These are phyloP conservation scores for Plumapathes pennacea DNA, from an alignment of 92 coral and sea anemone species.

Conservation along the genomic window DNA sequence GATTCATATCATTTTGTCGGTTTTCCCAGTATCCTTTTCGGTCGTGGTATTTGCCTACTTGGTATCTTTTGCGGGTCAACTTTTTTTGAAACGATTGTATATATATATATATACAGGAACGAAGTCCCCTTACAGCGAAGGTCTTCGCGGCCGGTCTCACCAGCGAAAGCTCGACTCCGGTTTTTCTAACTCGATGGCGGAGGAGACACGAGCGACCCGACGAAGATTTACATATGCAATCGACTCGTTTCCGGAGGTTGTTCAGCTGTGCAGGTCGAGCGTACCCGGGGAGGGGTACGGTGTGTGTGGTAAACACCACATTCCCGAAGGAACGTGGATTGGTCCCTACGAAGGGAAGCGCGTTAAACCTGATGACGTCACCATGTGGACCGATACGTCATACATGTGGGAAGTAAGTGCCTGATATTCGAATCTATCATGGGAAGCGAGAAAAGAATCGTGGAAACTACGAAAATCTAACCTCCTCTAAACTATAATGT, in stretches of 20 bases:
- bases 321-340: conserved; percentile 96
- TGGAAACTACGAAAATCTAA: too few relatives aligned
- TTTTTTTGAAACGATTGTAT: too few relatives aligned
- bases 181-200: neutral
- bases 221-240: conserved; percentile 47
- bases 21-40: too few relatives aligned
- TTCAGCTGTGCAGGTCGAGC: conserved; percentile 78
- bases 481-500: too few relatives aligned
- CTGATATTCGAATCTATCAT: too few relatives aligned
- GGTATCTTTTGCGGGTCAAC: too few relatives aligned
- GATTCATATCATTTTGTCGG: too few relatives aligned
- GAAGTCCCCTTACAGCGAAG: too few relatives aligned
- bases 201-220: too few relatives aligned
- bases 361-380: conserved; percentile 56
- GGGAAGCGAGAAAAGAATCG: too few relatives aligned
- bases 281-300: conserved; percentile 87
- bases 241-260: conserved; percentile 87
- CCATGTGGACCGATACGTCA: conserved; percentile 66
- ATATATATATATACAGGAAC: too few relatives aligned
- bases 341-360: conserved; percentile 96
- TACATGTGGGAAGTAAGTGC: conserved; percentile 94
- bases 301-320: conserved; percentile 79
- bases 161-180: neutral
- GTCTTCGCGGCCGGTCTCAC: neutral
- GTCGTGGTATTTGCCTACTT: too few relatives aligned